Percentiles rank a stretch among this genome's conserved stretches.
Conservation (phyloP, 2,888 invertebrate species). For the Lottia scabra region DNA sequence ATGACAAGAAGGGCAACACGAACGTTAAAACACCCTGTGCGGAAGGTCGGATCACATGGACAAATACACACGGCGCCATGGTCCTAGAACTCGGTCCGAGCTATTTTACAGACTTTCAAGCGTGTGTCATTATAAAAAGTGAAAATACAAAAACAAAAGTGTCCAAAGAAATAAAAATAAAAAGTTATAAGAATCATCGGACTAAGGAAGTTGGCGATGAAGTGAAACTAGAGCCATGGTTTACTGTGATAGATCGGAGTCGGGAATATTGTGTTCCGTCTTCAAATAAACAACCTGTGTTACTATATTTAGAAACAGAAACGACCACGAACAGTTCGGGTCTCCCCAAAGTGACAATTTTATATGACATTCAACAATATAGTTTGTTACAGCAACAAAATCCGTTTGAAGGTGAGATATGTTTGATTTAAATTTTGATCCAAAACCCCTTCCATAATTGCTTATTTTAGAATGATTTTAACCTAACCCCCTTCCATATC, state of each 20-base stretch:
- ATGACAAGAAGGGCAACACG: conserved; percentile 10
- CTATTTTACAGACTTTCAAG: conserved; percentile 6
- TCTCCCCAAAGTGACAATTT: conserved; percentile 37
- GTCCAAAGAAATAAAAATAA: conserved; percentile 10
- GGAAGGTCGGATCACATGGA: conserved; percentile 17
- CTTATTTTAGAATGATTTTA: no score
- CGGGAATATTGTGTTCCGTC: not conserved
- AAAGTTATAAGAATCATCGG: not conserved
- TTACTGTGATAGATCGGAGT: not conserved
- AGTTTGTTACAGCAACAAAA: not conserved
- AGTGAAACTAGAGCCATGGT: conserved; percentile 1
- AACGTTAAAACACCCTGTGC: conserved; percentile 13
- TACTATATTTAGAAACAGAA: conserved; percentile 48
- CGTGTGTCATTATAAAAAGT: conserved; percentile 12
- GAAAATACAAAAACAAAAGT: conserved; percentile 6
- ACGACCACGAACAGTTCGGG: conserved; percentile 32
- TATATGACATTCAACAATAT: conserved; percentile 37
- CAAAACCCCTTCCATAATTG: no score
- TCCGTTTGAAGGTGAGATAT: not conserved
- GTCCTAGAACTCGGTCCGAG: conserved; percentile 14
- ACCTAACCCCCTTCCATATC: no score
- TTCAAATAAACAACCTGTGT: conserved; percentile 19
- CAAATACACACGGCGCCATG: conserved; percentile 17
- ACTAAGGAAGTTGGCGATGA: not conserved
- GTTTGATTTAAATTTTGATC: no score